Evolutionary conservation across 2,113 vertebrate genomes (phyloP).

Genomic region (Meles meles): DNA sequence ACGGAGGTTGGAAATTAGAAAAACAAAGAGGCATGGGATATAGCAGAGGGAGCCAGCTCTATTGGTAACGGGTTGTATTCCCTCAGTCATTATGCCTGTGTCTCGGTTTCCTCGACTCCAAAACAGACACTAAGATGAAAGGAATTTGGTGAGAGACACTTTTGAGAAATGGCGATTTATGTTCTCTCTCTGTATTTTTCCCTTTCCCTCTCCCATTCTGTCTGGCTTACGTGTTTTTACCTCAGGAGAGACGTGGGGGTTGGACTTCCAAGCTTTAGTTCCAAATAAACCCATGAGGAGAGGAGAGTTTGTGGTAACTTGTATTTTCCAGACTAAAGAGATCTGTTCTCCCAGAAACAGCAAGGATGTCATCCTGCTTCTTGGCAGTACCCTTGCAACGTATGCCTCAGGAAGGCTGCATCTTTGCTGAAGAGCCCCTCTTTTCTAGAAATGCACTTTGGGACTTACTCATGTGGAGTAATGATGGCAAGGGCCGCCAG

Average conservation of each 20-base stretch:
- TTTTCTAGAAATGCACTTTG: background rate
- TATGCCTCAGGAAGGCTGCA: background rate
- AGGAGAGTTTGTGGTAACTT: background rate
- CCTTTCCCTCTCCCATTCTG: background rate
- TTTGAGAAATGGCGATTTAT: background rate
- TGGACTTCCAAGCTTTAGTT: background rate
- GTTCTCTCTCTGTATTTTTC: background rate
- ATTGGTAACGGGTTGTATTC: background rate
- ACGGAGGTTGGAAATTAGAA: background rate
- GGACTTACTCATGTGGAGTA: background rate
- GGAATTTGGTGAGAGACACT: background rate
- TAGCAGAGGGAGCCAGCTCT: background rate
- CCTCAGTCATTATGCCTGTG: background rate
- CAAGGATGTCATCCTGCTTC: background rate
- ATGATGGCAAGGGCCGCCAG: background rate
- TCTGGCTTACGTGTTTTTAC: background rate
- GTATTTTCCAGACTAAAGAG: background rate
- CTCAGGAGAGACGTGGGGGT: background rate
- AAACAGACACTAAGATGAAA: background rate
- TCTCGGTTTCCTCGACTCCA: background rate
- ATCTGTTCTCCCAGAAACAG: background rate
- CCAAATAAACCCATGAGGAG: background rate
- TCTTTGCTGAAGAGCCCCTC: background rate
- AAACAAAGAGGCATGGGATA: background rate
- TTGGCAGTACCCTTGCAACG: background rate